Conservation (phyloP, 64 coral and sea anemone species). For the Actinia equina region DNA sequence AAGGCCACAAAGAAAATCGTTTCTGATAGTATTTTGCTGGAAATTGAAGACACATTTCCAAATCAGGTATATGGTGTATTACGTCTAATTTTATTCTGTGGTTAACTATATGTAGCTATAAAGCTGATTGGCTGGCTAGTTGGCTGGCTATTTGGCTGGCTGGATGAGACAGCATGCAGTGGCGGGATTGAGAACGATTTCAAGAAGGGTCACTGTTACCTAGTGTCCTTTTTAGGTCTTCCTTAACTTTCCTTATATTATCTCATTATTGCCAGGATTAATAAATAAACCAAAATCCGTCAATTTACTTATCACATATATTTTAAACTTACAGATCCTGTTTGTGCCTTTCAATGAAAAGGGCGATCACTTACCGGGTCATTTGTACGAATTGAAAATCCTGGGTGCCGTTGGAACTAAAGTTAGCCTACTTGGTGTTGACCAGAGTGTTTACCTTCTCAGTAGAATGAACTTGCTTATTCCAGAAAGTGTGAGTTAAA, state of each 20-base stretch:
- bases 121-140: too few relatives aligned
- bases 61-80: constrained; percentile 41
- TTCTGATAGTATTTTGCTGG: constrained; percentile 67
- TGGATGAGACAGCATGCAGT: too few relatives aligned
- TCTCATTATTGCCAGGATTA: too few relatives aligned
- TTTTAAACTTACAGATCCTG: background rate
- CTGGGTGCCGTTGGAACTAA: constrained; percentile 37
- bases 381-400: background rate
- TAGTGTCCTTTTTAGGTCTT: too few relatives aligned
- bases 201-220: too few relatives aligned
- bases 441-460: constrained; percentile 84
- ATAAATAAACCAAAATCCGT: too few relatives aligned
- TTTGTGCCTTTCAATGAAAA: background rate
- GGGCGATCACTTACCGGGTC: background rate
- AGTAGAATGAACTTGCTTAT: constrained; percentile 78
- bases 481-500: constrained; percentile 49
- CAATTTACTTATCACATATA: background rate
- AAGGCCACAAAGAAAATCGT: constrained; percentile 41
- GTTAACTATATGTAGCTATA: too few relatives aligned
- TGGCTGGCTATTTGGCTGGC: too few relatives aligned
- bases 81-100: too few relatives aligned
- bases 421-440: constrained; percentile 65
- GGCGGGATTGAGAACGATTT: too few relatives aligned
- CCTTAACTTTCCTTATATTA: too few relatives aligned
- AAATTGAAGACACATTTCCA: constrained; percentile 65